A percentile compares a stretch with the other conserved stretches of the same genome.
These are phyloP conservation scores for Coenobita brevimanus DNA, from an alignment of 1,140 invertebrate genomes.

Conservation along the genomic window DNA sequence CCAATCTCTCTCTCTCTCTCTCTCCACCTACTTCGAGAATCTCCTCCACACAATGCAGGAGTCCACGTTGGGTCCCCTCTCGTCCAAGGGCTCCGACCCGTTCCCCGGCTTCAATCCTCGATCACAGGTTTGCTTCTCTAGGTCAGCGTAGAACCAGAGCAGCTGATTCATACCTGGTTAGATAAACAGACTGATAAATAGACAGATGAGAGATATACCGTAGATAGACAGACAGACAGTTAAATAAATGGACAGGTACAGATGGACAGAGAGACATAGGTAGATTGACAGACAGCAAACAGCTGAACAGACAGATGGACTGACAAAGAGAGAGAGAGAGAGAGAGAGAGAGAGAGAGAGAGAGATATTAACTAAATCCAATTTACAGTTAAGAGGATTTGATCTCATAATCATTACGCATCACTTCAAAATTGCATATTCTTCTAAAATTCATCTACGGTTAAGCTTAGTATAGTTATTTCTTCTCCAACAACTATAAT, in stretches of 20 bases:
- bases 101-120: constrained; percentile 3
- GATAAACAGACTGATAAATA: background rate
- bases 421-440: no score
- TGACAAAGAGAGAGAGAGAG: constrained; percentile 19
- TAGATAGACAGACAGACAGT: background rate
- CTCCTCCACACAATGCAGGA: constrained; percentile 91
- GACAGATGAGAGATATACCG: background rate
- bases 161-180: constrained; percentile 84
- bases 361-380: no score
- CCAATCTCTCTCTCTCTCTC: no score
- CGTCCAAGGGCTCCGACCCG: constrained; percentile 6
- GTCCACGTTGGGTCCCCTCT: constrained; percentile 76
- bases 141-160: constrained; percentile 97
- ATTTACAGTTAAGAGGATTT: no score
- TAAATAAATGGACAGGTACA: background rate
- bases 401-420: no score
- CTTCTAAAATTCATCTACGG: no score
- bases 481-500: no score
- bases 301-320: constrained; percentile 10
- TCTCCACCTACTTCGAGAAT: constrained; percentile 88
- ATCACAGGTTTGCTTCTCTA: constrained; percentile 87
- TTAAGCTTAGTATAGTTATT: no score
- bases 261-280: constrained; percentile 3
- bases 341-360: no score
- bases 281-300: background rate